Conservation (phyloP, 1,140 invertebrate genomes). For the Panonychus citri region DNA sequence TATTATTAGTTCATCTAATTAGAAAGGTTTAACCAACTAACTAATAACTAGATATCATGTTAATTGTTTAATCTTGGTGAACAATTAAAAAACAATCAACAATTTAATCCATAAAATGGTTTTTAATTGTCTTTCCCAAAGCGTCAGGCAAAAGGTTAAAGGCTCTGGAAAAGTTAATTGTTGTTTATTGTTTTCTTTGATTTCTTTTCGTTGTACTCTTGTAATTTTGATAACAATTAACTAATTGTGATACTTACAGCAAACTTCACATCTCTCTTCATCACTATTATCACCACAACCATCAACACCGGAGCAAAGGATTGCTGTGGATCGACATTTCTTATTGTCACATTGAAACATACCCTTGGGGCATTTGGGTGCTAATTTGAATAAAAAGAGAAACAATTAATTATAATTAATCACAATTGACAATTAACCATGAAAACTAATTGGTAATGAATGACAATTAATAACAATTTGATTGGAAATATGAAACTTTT, state of each 20-base stretch:
- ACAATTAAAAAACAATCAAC: too few species aligned
- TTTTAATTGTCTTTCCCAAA: too few species aligned
- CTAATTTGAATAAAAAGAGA: background rate
- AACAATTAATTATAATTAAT: background rate
- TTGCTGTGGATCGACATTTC: conserved; percentile 56
- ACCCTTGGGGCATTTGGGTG: conserved; percentile 6
- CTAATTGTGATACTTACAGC: conserved; percentile 69
- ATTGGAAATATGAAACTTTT: background rate
- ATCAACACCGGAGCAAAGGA: conserved; percentile 59
- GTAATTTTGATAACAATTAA: too few species aligned
- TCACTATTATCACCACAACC: conserved; percentile 72
- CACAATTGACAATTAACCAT: background rate
- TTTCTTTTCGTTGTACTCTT: too few species aligned
- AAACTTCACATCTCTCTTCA: conserved; percentile 53
- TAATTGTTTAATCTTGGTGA: too few species aligned
- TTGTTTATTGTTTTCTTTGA: too few species aligned
- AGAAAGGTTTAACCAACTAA: too few species aligned
- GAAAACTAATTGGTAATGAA: background rate
- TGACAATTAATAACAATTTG: background rate
- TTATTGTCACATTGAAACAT: conserved; percentile 44
- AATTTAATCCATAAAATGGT: too few species aligned
- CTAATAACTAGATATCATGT: too few species aligned
- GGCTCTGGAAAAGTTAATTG: too few species aligned
- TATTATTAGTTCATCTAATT: too few species aligned
- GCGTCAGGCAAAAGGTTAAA: too few species aligned